A percentile compares a stretch with the other conserved stretches of the same genome.
These are phyloP conservation scores for Copsychus sechellarum DNA, from an alignment of 2,113 vertebrate genomes.

Conservation along the genomic window DNA sequence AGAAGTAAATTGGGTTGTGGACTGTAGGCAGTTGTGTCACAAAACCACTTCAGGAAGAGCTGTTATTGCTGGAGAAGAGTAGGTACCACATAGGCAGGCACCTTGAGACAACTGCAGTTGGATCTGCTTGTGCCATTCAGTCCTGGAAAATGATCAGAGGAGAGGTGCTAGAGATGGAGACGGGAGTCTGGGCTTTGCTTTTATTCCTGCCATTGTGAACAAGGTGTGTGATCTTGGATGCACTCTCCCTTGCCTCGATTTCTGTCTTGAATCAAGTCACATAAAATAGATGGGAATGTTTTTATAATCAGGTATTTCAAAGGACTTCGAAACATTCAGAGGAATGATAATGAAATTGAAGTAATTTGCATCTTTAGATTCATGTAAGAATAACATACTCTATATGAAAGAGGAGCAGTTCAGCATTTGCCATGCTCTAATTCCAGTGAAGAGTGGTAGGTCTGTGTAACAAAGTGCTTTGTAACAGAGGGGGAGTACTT, in stretches of 20 bases:
- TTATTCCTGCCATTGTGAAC: not conserved
- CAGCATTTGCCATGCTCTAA: not conserved
- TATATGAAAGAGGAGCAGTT: not conserved
- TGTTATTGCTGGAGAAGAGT: not conserved
- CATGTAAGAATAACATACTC: not conserved
- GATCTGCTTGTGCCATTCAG: not conserved
- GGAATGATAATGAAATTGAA: not conserved
- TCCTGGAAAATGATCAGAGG: not conserved
- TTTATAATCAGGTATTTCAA: not conserved
- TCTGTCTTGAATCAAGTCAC: not conserved
- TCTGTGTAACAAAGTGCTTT: not conserved
- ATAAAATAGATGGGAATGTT: not conserved
- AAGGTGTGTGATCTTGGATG: not conserved
- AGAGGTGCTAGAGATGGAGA: not conserved
- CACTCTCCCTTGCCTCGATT: not conserved
- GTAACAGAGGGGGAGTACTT: not conserved
- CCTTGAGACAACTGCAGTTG: not conserved
- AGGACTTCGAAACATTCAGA: not conserved
- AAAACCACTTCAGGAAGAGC: not conserved
- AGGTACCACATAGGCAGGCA: not conserved
- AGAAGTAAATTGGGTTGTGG: conserved; percentile 6
- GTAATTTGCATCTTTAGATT: not conserved
- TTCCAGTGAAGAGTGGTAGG: not conserved
- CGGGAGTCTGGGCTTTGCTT: not conserved
- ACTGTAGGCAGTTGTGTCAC: not conserved